A percentile compares a stretch with the other conserved stretches of the same genome.
Conservation (phyloP, 2,797 vertebrate species). For the Danionella dracula region DNA sequence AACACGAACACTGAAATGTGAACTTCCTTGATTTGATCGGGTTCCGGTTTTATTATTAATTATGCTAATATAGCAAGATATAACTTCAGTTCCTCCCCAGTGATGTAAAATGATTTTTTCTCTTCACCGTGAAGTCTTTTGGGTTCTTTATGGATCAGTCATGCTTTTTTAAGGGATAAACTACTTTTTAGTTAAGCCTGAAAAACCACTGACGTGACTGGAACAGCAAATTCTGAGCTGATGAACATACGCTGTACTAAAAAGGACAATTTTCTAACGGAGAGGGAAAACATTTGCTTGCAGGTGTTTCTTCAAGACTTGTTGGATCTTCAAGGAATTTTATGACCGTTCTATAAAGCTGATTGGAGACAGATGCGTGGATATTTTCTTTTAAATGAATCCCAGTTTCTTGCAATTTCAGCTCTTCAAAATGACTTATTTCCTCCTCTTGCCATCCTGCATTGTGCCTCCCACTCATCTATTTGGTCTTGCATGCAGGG, state of each 20-base stretch:
- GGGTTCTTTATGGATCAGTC: neutral
- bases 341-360: no score
- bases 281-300: neutral
- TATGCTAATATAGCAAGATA: neutral
- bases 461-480: neutral
- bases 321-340: neutral
- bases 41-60: constrained; percentile 4
- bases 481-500: neutral
- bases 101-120: neutral
- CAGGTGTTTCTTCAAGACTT: constrained; percentile 10
- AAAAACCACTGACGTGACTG: neutral
- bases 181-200: neutral
- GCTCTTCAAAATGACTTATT: neutral
- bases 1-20: no score
- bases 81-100: neutral
- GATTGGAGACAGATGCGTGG: constrained; percentile 1
- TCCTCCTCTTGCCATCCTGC: neutral
- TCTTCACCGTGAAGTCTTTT: neutral
- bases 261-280: neutral
- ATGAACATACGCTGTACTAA: neutral
- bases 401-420: neutral
- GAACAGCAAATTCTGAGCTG: neutral
- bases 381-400: constrained; percentile 5
- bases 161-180: constrained; percentile 2
- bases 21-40: neutral